Percentiles rank a stretch among this genome's conserved stretches.
Conservation (phyloP, 2,888 invertebrate species). For the Drosophila mimetica region DNA sequence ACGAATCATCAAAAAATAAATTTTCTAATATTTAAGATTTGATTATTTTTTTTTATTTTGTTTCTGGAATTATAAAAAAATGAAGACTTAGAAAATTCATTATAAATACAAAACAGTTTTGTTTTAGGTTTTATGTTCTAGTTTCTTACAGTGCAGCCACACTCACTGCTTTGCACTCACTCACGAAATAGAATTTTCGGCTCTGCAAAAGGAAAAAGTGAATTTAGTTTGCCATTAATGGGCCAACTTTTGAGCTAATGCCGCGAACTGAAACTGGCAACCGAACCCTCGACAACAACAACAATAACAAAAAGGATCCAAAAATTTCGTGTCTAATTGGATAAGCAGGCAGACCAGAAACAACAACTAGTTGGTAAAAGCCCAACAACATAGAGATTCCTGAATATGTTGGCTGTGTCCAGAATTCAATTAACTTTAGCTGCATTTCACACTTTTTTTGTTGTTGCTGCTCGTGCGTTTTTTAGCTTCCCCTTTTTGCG, state of each 20-base stretch:
- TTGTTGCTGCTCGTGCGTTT: background rate
- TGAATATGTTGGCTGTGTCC: slow-evolving; percentile 37
- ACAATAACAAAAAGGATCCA: background rate
- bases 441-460: slow-evolving; percentile 40
- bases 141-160: slow-evolving; percentile 9
- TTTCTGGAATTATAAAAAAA: too few relatives aligned
- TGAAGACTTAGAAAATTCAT: too few relatives aligned
- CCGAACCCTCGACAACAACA: background rate
- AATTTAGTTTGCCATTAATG: slow-evolving; percentile 58
- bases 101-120: too few relatives aligned
- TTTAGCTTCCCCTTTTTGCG: slow-evolving; percentile 1
- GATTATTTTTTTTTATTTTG: too few relatives aligned
- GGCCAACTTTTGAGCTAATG: slow-evolving; percentile 62
- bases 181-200: slow-evolving; percentile 21
- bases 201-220: slow-evolving; percentile 54
- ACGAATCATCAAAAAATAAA: too few relatives aligned
- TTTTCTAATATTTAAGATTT: too few relatives aligned
- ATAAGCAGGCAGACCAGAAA: slow-evolving; percentile 37
- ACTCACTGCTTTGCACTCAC: slow-evolving; percentile 2
- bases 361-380: slow-evolving; percentile 31
- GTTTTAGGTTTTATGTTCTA: too few relatives aligned
- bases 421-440: slow-evolving; percentile 67
- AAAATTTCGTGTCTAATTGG: slow-evolving; percentile 34
- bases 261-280: slow-evolving; percentile 27
- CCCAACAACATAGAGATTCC: slow-evolving; percentile 7